Evolutionary conservation across 2,797 vertebrate genomes (phyloP), one percentile per base, ranked within the genome.

Genomic region (Ptychobarbus kaznakovi): DNA sequence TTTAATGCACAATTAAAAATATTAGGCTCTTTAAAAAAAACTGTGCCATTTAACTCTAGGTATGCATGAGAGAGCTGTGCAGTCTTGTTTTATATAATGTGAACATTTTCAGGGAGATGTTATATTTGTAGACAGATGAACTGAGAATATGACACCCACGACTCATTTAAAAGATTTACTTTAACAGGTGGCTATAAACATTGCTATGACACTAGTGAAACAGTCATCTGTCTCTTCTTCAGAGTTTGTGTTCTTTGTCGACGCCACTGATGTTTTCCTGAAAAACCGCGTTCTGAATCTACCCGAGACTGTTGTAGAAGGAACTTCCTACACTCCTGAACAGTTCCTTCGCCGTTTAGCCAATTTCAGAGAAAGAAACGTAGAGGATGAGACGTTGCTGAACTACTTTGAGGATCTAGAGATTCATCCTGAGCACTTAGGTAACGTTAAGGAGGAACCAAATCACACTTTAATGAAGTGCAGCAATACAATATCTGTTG

Each of bases 401-500:
- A 96, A 95, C 92, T 98, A 95, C 89, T 99, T 98, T 79, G 96
- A 97, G 6, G 96, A 98, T 86, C 91, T 95, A 63, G 95, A 96
- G 90, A 90, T 98, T 92, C 88, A 92, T 68, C 93, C 93, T 13
- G 90, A 95, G 49, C 89, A 92, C 83, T 94, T 98, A 6, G 97
- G 98, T 99, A 96, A 86, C 88, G 44, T 72, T 83, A 12, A 84
- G 53, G 65, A 77, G 56, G 61, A 4, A 51, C 32, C 15, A 0
- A 6, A 68, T 16, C 0, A 3, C 22, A 1, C 22, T 61, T 35
- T 61, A 25, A 63, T 35, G 25, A 77, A 72, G 25, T 20, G 13
- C 11, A 79, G 18, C 4, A 68, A 15, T 58, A 40, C 22, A 74
- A 22, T 9, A 63, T 61, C 22, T 56, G 22, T 72, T 61, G 16